Evolutionary conservation across 2,113 vertebrate species (phyloP), one percentile per base, ranked within the genome.

Genomic region (Pygathrix nemaeus): DNA sequence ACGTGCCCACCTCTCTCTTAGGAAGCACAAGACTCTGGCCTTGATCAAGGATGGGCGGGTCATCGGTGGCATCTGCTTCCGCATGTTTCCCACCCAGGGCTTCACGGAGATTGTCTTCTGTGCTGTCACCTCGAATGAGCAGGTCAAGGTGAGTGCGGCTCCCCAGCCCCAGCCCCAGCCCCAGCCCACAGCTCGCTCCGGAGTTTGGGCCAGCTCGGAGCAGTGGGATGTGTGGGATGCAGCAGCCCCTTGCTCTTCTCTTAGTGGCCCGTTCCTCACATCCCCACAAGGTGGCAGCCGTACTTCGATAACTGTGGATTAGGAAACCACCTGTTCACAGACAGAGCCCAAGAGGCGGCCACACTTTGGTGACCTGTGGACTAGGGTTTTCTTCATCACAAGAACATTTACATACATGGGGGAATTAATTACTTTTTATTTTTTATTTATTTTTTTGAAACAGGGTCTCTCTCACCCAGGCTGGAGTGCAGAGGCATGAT

Each of bases 21-120:
- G 99, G 98, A 99, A 99, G 98, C 99, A 99, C 99, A 99, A 99
- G 98, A 99, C 99, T 32, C 98, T 99, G 95, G 99, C 99, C 4
- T 98, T 99, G 78, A 99, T 99, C 97, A 99, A 99, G 99, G 99
- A 99, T 0, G 99, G 99, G 30, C 99, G 99, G 9, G 99, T 99
- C 98, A 99, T 99, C 0, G 99, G 99, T 17, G 99, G 99, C 81
- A 99, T 99, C 98, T 99, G 99, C 98, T 99, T 99, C 99, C 99
- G 99, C 91, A 99, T 99, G 99, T 99, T 99, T 98, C 99, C 99
- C 88, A 99, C 99, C 80, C 99, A 99, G 98, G 99, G 99, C 92
- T 99, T 99, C 99, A 99, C 99, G 0, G 99, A 99, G 98, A 99
- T 99, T 0, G 99, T 99, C 96, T 99, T 99, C 98, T 99, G 99